Evolutionary conservation across 2,888 invertebrate genomes (phyloP).

Genomic region (Epinotia brunnichana): DNA sequence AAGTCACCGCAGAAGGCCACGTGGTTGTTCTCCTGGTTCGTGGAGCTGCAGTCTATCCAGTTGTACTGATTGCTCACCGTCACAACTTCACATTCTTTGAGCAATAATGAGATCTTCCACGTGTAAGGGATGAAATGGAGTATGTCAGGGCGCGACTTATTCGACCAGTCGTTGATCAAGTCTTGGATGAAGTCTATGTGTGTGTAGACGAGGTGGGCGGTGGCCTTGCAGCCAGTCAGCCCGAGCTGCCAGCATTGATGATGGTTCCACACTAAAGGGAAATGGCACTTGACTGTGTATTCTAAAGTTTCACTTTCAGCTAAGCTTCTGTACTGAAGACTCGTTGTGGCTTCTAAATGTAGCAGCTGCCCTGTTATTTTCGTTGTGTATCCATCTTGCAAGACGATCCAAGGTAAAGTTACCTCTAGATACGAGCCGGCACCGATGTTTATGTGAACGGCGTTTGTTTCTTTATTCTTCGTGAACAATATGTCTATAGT

Average conservation of each 20-base stretch:
- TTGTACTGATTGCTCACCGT: constrained; percentile 98
- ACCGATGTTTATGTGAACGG: constrained; percentile 97
- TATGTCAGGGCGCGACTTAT: constrained; percentile 96
- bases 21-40: constrained; percentile 97
- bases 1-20: constrained; percentile 97
- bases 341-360: constrained; percentile 97
- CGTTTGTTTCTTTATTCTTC: constrained; percentile 97
- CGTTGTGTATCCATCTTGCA: constrained; percentile 93
- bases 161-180: constrained; percentile 98
- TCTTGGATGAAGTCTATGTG: constrained; percentile 99
- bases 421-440: constrained; percentile 98
- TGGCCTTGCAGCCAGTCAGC: constrained; percentile 96
- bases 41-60: constrained; percentile 99
- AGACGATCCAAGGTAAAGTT: constrained; percentile 97
- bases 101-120: constrained; percentile 94
- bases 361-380: constrained; percentile 96
- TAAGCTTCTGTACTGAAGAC: constrained; percentile 95
- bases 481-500: constrained; percentile 98
- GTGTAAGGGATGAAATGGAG: constrained; percentile 98
- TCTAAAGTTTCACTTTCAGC: constrained; percentile 97
- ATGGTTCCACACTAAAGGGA: constrained; percentile 97
- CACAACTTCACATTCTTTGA: constrained; percentile 97
- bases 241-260: constrained; percentile 97
- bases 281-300: constrained; percentile 94
- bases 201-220: constrained; percentile 95